Conservation (phyloP, 1,140 invertebrate genomes). For the Caerostris extrusa region DNA sequence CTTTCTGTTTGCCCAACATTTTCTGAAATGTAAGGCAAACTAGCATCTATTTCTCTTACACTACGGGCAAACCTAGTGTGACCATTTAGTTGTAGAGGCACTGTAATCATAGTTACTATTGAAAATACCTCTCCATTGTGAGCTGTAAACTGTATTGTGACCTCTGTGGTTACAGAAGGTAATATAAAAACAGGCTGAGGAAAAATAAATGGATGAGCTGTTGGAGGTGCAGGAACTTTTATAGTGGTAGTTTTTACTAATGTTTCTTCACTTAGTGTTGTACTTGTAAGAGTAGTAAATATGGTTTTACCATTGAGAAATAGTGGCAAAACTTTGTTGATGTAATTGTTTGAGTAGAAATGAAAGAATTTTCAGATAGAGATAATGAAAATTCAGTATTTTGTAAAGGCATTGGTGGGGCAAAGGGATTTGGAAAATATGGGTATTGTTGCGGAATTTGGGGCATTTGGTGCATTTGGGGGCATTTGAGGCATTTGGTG, state of each 20-base stretch:
- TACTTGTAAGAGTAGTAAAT: slow-evolving; percentile 92
- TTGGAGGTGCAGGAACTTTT: slow-evolving; percentile 81
- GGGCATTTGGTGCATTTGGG: slow-evolving; percentile 82
- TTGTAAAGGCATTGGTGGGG: slow-evolving; percentile 79
- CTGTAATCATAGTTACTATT: slow-evolving; percentile 78
- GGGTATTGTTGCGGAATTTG: slow-evolving; percentile 79
- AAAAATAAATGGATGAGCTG: slow-evolving; percentile 80
- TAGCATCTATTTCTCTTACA: slow-evolving; percentile 25
- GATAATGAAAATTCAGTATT: slow-evolving; percentile 70
- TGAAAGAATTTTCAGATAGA: slow-evolving; percentile 81
- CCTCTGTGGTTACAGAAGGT: slow-evolving; percentile 78
- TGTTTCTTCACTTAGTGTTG: slow-evolving; percentile 91
- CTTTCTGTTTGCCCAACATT: not conserved
- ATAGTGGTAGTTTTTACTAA: slow-evolving; percentile 84
- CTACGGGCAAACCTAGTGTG: slow-evolving; percentile 69
- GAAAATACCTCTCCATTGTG: slow-evolving; percentile 78
- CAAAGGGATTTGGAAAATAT: slow-evolving; percentile 82
- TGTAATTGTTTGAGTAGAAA: slow-evolving; percentile 92
- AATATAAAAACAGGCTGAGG: slow-evolving; percentile 77
- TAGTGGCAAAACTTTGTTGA: slow-evolving; percentile 91
- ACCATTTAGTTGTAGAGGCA: slow-evolving; percentile 70
- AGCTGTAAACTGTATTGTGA: slow-evolving; percentile 79
- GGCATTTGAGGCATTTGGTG: slow-evolving; percentile 6
- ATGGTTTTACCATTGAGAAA: slow-evolving; percentile 95
- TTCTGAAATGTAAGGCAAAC: not conserved